Conservation (phyloP, 2,113 vertebrate genomes). For the Philantomba maxwellii region DNA sequence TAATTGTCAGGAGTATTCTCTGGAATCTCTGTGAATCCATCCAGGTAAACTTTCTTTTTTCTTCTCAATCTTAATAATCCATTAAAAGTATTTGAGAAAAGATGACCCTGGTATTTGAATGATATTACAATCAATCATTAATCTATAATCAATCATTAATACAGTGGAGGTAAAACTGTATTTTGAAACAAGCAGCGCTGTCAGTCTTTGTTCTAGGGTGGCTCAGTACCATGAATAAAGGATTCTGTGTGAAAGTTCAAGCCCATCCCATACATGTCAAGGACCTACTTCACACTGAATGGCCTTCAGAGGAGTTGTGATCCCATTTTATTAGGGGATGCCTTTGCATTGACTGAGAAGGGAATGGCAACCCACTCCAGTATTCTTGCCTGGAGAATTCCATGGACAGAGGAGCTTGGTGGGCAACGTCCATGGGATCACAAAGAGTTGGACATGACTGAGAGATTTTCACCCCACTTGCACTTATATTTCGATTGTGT, state of each 20-base stretch:
- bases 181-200: constrained; percentile 10
- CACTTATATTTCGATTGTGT: not conserved
- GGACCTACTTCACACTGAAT: not conserved
- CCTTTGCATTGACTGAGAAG: not conserved
- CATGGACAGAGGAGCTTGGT: not conserved
- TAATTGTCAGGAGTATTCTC: not conserved
- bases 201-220: not conserved
- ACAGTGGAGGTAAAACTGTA: not conserved
- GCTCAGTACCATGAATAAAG: constrained; percentile 16
- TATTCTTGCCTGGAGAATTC: not conserved
- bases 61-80: constrained; percentile 9
- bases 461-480: not conserved
- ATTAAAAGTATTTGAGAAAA: not conserved
- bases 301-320: not conserved
- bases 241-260: not conserved
- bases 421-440: not conserved
- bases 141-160: not conserved
- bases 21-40: not conserved
- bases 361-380: not conserved
- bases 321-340: not conserved
- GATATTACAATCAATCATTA: not conserved
- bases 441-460: not conserved
- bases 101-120: not conserved
- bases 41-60: not conserved
- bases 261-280: not conserved